phyloP scores from a whole-genome alignment of 1,140 invertebrate species.

The Leptinotarsa lineolata region DNA sequence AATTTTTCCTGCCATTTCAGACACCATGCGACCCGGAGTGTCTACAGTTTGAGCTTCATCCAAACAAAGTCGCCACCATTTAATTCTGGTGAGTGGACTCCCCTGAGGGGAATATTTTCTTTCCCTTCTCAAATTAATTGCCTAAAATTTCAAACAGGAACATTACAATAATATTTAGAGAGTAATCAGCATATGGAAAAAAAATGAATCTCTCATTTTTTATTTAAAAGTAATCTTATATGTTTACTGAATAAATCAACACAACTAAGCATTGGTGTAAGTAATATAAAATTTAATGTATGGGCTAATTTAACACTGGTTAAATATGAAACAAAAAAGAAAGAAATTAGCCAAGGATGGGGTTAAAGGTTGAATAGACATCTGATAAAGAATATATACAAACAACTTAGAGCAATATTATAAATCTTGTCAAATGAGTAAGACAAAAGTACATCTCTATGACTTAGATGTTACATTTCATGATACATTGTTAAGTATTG shows the following conservation, averaged over 20 bases:
- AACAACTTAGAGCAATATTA: no score
- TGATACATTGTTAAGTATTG: no score
- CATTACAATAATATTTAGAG: background rate
- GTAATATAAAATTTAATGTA: no score
- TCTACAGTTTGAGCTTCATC: slow-evolving; percentile 88
- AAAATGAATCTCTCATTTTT: background rate
- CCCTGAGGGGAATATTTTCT: slow-evolving; percentile 65
- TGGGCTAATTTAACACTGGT: no score
- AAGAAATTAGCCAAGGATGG: no score
- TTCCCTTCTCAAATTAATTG: slow-evolving; percentile 57
- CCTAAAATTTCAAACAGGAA: slow-evolving; percentile 28
- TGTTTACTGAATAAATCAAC: background rate
- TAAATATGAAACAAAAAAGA: no score
- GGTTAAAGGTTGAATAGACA: no score
- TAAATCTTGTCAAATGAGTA: no score
- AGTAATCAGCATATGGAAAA: background rate
- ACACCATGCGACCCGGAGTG: slow-evolving; percentile 60
- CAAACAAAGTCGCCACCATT: slow-evolving; percentile 80
- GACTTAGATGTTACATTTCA: no score
- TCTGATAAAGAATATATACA: no score
- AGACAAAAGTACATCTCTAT: no score
- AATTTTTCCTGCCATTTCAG: slow-evolving; percentile 68
- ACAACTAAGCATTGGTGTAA: background rate
- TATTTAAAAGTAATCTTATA: background rate
- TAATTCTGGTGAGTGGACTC: slow-evolving; percentile 67